Evolutionary conservation across 2,797 vertebrate species (phyloP).

Genomic region (Pipistrellus kuhlii): DNA sequence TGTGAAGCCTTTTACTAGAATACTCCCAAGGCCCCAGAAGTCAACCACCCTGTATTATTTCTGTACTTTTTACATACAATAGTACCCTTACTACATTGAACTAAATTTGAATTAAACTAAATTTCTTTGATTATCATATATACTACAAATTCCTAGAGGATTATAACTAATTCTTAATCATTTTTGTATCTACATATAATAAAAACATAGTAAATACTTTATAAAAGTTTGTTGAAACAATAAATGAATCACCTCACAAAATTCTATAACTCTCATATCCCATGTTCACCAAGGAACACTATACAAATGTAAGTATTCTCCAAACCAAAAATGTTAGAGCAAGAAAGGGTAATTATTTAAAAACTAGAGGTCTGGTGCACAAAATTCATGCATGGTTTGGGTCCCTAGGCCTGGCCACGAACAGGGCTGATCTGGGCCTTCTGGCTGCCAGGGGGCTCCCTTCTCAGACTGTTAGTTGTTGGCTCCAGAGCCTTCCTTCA

Average conservation of each 20-base stretch:
- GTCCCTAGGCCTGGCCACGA: too few species aligned
- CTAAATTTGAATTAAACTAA: neutral
- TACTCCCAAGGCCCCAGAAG: neutral
- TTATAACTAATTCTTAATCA: neutral
- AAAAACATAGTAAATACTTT: neutral
- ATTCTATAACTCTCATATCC: neutral
- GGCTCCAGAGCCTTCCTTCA: too few species aligned
- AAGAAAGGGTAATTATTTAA: neutral
- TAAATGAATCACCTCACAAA: neutral
- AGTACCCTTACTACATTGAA: neutral
- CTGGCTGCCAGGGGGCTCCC: too few species aligned
- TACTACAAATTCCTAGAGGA: neutral
- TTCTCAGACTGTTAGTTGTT: too few species aligned
- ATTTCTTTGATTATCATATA: neutral
- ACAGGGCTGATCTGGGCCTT: too few species aligned
- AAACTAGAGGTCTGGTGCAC: neutral
- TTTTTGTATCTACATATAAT: neutral
- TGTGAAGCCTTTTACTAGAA: neutral
- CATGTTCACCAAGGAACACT: neutral
- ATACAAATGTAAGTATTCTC: neutral
- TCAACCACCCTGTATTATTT: neutral
- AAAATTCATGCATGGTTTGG: too few species aligned
- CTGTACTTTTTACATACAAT: neutral
- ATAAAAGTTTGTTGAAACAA: neutral
- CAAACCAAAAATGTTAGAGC: neutral